Percentiles rank a stretch among this genome's conserved stretches.
Evolutionary conservation across 2,797 vertebrate genomes (phyloP).

Genomic region (Sebastes ruberrimus): DNA sequence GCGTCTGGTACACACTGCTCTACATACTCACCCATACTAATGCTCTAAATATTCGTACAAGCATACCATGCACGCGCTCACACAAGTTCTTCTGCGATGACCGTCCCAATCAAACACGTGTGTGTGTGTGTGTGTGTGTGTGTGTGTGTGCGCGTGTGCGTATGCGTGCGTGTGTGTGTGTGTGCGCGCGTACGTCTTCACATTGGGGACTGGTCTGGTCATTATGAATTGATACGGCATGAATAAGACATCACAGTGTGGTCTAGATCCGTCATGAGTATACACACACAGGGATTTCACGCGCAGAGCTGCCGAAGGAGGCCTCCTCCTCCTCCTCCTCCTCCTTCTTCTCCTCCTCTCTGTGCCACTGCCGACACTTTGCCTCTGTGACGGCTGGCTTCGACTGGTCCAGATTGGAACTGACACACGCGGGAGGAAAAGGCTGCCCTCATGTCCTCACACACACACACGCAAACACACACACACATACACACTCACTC

Average conservation of each 20-base stretch:
- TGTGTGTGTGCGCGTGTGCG: not conserved
- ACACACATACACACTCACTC: conserved; percentile 18
- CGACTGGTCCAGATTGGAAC: conserved; percentile 69
- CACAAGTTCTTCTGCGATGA: conserved; percentile 43
- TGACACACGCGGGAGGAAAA: conserved; percentile 70
- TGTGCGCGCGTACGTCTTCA: not conserved
- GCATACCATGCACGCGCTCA: conserved; percentile 1
- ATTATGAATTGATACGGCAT: conserved; percentile 85
- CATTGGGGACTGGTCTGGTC: conserved; percentile 68
- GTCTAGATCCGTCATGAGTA: conserved; percentile 79
- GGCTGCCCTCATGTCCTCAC: conserved; percentile 59
- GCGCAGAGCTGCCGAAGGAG: conserved; percentile 45
- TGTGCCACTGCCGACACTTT: conserved; percentile 66
- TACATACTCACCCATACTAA: conserved; percentile 50
- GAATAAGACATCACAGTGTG: conserved; percentile 82
- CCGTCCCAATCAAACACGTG: conserved; percentile 39
- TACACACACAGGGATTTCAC: conserved; percentile 76
- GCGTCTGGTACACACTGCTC: conserved; percentile 63
- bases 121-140: not conserved
- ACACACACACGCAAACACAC: conserved; percentile 1
- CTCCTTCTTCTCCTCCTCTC: conserved; percentile 38
- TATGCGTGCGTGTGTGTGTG: not conserved
- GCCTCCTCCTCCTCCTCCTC: conserved; percentile 27
- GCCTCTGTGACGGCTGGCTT: conserved; percentile 59
- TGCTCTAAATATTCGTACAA: conserved; percentile 62